phyloP scores from a whole-genome alignment of 2,797 vertebrate species.

The Enteromius argenteus region DNA sequence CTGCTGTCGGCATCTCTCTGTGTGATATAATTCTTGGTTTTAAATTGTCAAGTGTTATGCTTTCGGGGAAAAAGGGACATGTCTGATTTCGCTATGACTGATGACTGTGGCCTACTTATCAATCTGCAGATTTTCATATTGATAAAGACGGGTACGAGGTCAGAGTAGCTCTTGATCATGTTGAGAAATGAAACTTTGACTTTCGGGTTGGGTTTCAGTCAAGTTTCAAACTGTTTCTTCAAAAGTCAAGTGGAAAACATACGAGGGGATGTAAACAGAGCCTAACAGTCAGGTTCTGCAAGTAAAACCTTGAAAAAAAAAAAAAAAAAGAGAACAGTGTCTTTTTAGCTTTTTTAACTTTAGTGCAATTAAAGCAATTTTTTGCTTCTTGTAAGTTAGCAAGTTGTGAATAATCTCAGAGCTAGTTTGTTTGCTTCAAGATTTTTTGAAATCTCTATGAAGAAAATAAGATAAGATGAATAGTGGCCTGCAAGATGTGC shows the following conservation, averaged over 20 bases:
- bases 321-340: neutral
- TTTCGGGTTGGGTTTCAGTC: neutral
- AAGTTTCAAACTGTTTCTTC: conserved; percentile 15
- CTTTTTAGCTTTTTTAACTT: neutral
- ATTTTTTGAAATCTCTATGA: neutral
- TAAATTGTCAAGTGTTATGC: conserved; percentile 29
- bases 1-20: conserved; percentile 12
- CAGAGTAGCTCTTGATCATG: conserved; percentile 13
- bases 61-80: conserved; percentile 47
- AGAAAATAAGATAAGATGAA: neutral
- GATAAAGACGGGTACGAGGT: conserved; percentile 1
- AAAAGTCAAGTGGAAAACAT: conserved; percentile 1
- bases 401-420: neutral
- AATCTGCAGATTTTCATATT: conserved; percentile 49
- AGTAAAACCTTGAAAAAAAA: neutral
- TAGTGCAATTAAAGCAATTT: neutral
- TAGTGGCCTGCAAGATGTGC: neutral
- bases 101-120: conserved; percentile 54
- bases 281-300: too few species aligned
- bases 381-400: neutral
- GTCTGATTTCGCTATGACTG: conserved; percentile 38
- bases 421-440: neutral
- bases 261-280: neutral
- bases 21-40: conserved; percentile 37
- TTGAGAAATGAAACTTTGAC: conserved; percentile 24